Conservation (phyloP, 1,140 invertebrate genomes). For the Drosophila parabipectinata region DNA sequence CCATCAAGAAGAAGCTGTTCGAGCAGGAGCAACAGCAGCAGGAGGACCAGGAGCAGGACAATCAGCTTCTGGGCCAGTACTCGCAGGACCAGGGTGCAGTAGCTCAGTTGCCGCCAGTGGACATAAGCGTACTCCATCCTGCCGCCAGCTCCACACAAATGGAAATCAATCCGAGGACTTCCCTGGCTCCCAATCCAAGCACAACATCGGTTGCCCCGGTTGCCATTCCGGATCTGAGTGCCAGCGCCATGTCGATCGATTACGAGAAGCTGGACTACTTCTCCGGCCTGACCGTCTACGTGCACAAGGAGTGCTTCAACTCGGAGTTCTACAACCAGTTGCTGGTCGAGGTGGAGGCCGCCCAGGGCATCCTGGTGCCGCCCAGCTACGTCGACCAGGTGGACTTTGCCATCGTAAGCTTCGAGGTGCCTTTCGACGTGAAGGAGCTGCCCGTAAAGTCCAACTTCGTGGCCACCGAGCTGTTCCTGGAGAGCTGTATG, state of each 20-base stretch:
- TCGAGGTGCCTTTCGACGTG: conserved; percentile 67
- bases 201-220: background rate
- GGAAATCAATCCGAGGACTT: background rate
- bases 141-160: conserved; percentile 62
- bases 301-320: conserved; percentile 83
- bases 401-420: conserved; percentile 86
- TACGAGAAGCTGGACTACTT: conserved; percentile 83
- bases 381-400: conserved; percentile 84
- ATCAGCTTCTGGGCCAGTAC: conserved; percentile 66
- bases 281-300: conserved; percentile 84
- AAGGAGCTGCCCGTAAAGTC: conserved; percentile 81
- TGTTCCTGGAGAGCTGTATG: conserved; percentile 87
- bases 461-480: conserved; percentile 86
- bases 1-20: conserved; percentile 72
- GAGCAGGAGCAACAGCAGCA: conserved; percentile 13
- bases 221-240: conserved; percentile 53
- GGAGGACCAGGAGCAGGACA: conserved; percentile 20
- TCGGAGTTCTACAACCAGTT: conserved; percentile 82
- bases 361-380: conserved; percentile 85
- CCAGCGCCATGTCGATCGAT: conserved; percentile 68
- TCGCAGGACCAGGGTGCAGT: conserved; percentile 71
- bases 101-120: conserved; percentile 53
- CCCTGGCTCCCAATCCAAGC: background rate
- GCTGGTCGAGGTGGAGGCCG: conserved; percentile 80
- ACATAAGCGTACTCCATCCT: conserved; percentile 23